Evolutionary conservation across 2,113 vertebrate genomes (phyloP), one percentile per base, ranked within the genome.

Genomic region (Alligator mississippiensis): DNA sequence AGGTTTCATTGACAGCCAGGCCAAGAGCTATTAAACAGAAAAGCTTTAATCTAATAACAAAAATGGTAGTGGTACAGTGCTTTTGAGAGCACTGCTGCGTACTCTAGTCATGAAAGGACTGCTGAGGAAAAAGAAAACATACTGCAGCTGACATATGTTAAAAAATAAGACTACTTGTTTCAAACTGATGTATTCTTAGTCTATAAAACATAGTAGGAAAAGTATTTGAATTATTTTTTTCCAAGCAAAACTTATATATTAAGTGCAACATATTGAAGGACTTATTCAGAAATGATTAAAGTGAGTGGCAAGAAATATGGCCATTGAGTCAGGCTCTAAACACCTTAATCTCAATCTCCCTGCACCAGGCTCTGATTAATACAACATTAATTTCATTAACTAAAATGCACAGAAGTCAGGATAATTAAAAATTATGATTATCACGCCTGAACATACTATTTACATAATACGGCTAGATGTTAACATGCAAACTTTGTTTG

Each of bases 191-290:
- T 76, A 91, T 91, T 93, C 28, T 28, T 80, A 58, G 6, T 38
- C 63, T 88, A 72, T 82, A 91, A 88, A 95, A 76, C 21, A 87
- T 27, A 25, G 25, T 28, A 91, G 79, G 55, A 70, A 82, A 94
- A 94, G 76, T 60, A 90, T 28, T 70, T 89, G 17, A 76, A 34
- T 83, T 10, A 17, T 30, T 81, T 84, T 88, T 81, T 57, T 10
- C 87, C n/a, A 82, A 94, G 59, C 8, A 3, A n/a, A 80, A 28
- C 0, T 1, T 64, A n/a, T 75, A 76, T 93, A 74, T 90, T 63
- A 91, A 93, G 55, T 63, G 38, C 66, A 93, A 94, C 94, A 93
- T 89, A 93, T 62, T 84, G 82, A 78, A 95, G 86, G 72, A 38
- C 27, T 77, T 66, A 18, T 80, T 66, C 79, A 84, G 21, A 9